phyloP scores from a whole-genome alignment of 2,888 invertebrate genomes.

The Pelosia muscerda region DNA sequence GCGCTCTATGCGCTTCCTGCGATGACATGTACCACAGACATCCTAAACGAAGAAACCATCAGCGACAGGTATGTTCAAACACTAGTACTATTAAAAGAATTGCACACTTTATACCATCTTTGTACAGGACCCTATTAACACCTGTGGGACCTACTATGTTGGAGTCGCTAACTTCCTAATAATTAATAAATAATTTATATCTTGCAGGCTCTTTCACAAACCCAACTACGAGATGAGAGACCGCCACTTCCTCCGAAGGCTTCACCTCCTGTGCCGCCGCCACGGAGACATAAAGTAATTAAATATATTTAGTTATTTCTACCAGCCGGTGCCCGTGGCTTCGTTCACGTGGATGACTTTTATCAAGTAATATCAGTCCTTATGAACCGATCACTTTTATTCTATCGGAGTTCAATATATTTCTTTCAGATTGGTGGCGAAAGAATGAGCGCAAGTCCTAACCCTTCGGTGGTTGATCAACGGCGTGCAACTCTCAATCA shows the following conservation, averaged over 20 bases:
- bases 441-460: constrained; percentile 75
- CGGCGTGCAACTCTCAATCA: constrained; percentile 68
- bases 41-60: constrained; percentile 94
- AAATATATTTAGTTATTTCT: not conserved
- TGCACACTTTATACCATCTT: no score
- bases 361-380: no score
- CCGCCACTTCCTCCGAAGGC: constrained; percentile 83
- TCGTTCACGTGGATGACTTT: no score
- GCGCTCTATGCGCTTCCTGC: constrained; percentile 95
- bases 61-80: constrained; percentile 88
- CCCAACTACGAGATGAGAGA: constrained; percentile 76
- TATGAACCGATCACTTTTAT: not conserved
- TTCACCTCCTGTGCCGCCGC: constrained; percentile 81
- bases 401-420: not conserved
- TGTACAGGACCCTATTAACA: no score
- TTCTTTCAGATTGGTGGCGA: constrained; percentile 66
- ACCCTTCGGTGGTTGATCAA: constrained; percentile 65
- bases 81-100: not conserved
- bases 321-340: no score
- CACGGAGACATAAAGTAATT: constrained; percentile 80
- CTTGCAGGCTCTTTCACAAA: constrained; percentile 70
- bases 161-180: not conserved
- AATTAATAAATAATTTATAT: not conserved
- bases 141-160: no score
- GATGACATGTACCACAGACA: constrained; percentile 98